phyloP scores from a whole-genome alignment of 2,888 invertebrate species.

The Drosophila quinaria region DNA sequence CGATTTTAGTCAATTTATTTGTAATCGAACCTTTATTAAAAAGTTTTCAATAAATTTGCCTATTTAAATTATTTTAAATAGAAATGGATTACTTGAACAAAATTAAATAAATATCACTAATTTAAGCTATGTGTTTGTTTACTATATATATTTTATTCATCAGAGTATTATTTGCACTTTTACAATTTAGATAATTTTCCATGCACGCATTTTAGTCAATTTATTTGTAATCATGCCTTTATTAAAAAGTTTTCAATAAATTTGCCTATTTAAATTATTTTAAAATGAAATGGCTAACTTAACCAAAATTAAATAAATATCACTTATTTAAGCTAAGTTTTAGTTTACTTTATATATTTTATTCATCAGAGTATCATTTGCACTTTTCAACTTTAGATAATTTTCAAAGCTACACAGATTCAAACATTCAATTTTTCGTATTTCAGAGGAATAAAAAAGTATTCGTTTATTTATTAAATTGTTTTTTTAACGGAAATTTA shows the following conservation, averaged over 20 bases:
- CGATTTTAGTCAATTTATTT: not conserved
- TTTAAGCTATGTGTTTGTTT: not conserved
- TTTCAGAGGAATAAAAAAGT: slow-evolving; percentile 5
- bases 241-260: too few relatives aligned
- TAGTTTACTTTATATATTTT: too few relatives aligned
- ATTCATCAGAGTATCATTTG: too few relatives aligned
- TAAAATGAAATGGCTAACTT: too few relatives aligned
- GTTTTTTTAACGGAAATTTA: not conserved
- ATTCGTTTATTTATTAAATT: not conserved
- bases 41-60: not conserved
- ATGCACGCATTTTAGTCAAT: not conserved
- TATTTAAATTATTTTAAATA: not conserved
- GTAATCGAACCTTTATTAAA: not conserved
- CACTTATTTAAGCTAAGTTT: too few relatives aligned
- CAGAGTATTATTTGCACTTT: slow-evolving; percentile 28
- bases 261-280: too few relatives aligned
- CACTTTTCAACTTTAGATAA: too few relatives aligned
- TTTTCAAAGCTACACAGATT: too few relatives aligned
- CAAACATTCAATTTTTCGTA: too few relatives aligned
- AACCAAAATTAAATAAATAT: too few relatives aligned
- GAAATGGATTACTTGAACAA: not conserved
- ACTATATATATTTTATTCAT: slow-evolving; percentile 13
- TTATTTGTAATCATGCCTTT: too few relatives aligned
- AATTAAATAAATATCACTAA: not conserved
- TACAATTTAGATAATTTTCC: slow-evolving; percentile 2